phyloP scores from a whole-genome alignment of 2,888 invertebrate species.

The Caenorhabditis japonica region DNA sequence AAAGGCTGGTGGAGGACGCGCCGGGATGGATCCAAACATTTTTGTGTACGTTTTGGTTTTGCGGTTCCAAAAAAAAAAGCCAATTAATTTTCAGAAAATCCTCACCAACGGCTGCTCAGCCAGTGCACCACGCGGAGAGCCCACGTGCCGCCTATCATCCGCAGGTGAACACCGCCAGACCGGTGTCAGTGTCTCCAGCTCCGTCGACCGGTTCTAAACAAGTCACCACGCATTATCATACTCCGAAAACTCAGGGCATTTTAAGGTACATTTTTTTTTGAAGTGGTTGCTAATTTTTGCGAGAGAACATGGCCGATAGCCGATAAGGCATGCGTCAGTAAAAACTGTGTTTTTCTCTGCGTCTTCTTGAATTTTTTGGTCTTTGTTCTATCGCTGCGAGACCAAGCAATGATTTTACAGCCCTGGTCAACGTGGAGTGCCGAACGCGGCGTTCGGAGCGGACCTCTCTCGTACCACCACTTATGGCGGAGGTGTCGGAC shows the following conservation, averaged over 20 bases:
- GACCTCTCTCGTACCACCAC: slow-evolving; percentile 29
- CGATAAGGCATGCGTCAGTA: neutral
- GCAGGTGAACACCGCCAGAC: slow-evolving; percentile 46
- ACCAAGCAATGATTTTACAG: slow-evolving; percentile 43
- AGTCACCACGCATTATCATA: slow-evolving; percentile 57
- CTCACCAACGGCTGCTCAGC: slow-evolving; percentile 67
- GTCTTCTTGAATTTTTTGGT: too few relatives aligned
- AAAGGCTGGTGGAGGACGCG: slow-evolving; percentile 53
- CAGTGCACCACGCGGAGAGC: slow-evolving; percentile 54
- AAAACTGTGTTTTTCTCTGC: too few relatives aligned
- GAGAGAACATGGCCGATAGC: neutral
- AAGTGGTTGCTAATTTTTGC: neutral
- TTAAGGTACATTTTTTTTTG: slow-evolving; percentile 51
- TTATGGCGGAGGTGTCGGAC: slow-evolving; percentile 40
- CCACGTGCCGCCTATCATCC: slow-evolving; percentile 68
- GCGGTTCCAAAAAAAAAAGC: neutral
- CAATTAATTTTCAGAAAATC: slow-evolving; percentile 56
- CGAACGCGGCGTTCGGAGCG: slow-evolving; percentile 52
- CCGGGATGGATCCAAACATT: slow-evolving; percentile 63
- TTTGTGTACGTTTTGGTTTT: slow-evolving; percentile 55
- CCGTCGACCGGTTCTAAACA: slow-evolving; percentile 28
- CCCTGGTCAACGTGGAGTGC: slow-evolving; percentile 62
- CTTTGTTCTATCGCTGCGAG: too few relatives aligned
- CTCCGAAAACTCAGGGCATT: slow-evolving; percentile 63
- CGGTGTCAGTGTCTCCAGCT: slow-evolving; percentile 49